phyloP scores from a whole-genome alignment of 2,888 invertebrate species.

The Sesia apiformis region DNA sequence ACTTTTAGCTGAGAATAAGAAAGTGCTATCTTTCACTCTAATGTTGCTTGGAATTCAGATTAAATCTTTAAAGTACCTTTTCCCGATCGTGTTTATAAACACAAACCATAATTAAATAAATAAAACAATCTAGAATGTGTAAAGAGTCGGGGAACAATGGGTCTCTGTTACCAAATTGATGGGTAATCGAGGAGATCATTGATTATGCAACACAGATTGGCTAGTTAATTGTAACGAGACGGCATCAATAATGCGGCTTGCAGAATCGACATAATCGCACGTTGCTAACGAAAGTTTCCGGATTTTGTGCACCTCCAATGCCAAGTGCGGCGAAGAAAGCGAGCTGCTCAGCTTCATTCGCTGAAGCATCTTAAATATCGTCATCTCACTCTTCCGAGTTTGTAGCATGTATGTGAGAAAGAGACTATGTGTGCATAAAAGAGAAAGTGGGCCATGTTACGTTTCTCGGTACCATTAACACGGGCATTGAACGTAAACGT shows the following conservation, averaged over 20 bases:
- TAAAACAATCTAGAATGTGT: not conserved
- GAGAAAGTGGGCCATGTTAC: slow-evolving; percentile 74
- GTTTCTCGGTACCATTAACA: slow-evolving; percentile 70
- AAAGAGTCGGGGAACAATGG: slow-evolving; percentile 8
- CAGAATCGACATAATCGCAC: slow-evolving; percentile 30
- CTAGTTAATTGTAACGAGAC: slow-evolving; percentile 44
- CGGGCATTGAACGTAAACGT: slow-evolving; percentile 69
- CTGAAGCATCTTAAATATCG: slow-evolving; percentile 37
- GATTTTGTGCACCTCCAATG: slow-evolving; percentile 66
- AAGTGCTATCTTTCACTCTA: no score
- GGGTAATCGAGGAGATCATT: slow-evolving; percentile 23
- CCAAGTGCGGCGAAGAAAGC: slow-evolving; percentile 73
- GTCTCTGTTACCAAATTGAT: slow-evolving; percentile 37
- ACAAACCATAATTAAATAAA: no score
- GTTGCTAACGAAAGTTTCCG: slow-evolving; percentile 68
- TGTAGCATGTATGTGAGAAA: slow-evolving; percentile 32
- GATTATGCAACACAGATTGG: slow-evolving; percentile 44
- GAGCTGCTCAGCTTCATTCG: slow-evolving; percentile 48
- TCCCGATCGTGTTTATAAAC: no score
- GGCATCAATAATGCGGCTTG: slow-evolving; percentile 20
- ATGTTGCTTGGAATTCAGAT: no score
- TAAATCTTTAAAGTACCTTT: no score
- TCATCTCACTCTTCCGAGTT: slow-evolving; percentile 48
- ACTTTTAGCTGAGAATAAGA: no score
- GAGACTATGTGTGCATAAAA: slow-evolving; percentile 65